A percentile compares a stretch with the other conserved stretches of the same genome.
Evolutionary conservation across 2,113 vertebrate species (phyloP).

Genomic region (Mobula hypostoma): DNA sequence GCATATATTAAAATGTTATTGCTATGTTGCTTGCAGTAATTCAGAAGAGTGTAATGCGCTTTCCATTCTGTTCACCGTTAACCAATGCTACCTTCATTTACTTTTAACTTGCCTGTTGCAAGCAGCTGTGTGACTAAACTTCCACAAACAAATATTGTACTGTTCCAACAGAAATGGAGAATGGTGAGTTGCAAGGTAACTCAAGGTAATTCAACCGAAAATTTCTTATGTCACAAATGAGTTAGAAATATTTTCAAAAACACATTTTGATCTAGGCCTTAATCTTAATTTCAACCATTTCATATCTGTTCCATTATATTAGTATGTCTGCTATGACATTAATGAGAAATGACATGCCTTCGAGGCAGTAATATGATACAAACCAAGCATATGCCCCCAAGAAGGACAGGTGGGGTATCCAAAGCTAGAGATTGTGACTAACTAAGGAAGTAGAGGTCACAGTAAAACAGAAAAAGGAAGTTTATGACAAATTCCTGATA

Average conservation of each 20-base stretch:
- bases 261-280: not conserved
- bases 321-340: not conserved
- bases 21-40: not conserved
- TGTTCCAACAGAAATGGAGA: not conserved
- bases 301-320: not conserved
- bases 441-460: not conserved
- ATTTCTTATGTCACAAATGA: not conserved
- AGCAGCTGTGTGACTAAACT: not conserved
- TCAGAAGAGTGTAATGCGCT: not conserved
- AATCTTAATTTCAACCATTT: not conserved
- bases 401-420: not conserved
- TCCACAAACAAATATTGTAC: not conserved
- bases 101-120: not conserved
- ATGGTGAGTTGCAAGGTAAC: not conserved
- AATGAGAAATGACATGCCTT: not conserved
- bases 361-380: not conserved
- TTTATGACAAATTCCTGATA: not conserved
- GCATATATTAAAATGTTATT: not conserved
- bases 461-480: not conserved
- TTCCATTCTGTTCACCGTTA: not conserved
- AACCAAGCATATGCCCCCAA: not conserved
- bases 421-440: not conserved
- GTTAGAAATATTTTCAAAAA: not conserved
- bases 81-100: not conserved
- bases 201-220: not conserved